Evolutionary conservation across 1,140 invertebrate genomes (phyloP), one percentile per base, ranked within the genome.

Genomic region (Chymomyza costata): DNA sequence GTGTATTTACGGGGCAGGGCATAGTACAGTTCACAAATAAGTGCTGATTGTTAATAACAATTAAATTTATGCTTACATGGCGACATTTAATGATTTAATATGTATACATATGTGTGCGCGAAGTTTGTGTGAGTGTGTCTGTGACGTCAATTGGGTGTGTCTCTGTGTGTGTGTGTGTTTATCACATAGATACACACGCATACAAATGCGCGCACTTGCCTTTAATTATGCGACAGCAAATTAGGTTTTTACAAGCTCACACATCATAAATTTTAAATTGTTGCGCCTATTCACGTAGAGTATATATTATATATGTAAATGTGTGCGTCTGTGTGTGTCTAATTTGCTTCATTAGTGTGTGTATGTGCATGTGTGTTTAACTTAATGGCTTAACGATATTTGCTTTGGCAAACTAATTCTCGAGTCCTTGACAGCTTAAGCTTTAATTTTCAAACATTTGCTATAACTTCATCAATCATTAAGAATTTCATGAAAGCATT

Each of bases 221-320:
- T 60, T 78, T 78, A 78, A 78, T 78, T 78, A 78, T 66, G 73
- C 55, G 64, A 52, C 68, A 78, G 67, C 56, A 80, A 78, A 78
- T 78, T 78, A 80, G 73, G 76, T 67, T 78, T 78, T 78, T 78
- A 78, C 64, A 71, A 43, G 63, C 73, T 80, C 73, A 78, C 73
- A 78, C 73, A 78, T 80, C 63, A 78, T 80, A 78, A 80, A 78
- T 80, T 78, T 80, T 67, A 80, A 80, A 78, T 80, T 80, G 67
- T 59, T 63, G 34, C 48, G 46, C 37, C 37, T 38, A 32, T n/a
- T 37, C 25, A 6, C 35, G 8, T 15, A 25, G 8, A 30, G 3
- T 30, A 5, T 18, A 7, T 31, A 8, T 31, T n/a, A 5, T 39
- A 51, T 51, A 41, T 34, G 14, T 45, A n/a, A n/a, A 14, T 15